phyloP scores from a whole-genome alignment of 2,888 invertebrate genomes.

The Amphipyra tragopoginis region DNA sequence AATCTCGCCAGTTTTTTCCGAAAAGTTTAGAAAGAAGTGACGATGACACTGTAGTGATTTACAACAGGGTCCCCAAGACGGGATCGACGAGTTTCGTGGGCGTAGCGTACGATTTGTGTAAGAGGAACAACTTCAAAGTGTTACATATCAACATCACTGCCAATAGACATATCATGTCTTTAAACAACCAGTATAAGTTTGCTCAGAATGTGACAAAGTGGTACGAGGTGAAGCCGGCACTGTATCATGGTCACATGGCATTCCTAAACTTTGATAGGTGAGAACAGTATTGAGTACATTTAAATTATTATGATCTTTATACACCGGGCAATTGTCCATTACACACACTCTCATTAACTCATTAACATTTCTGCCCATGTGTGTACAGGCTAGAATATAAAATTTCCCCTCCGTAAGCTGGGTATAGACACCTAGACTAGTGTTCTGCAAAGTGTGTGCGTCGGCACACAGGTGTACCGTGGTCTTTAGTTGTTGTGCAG shows the following conservation, averaged over 20 bases:
- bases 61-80: conserved; percentile 99
- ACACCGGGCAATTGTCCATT: too few species aligned
- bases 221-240: conserved; percentile 96
- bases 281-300: too few species aligned
- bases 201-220: conserved; percentile 97
- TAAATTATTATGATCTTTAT: background rate
- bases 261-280: conserved; percentile 98
- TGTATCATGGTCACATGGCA: conserved; percentile 99
- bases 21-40: conserved; percentile 79
- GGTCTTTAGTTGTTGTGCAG: too few species aligned
- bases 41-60: conserved; percentile 95
- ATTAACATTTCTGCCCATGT: too few species aligned
- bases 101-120: conserved; percentile 96
- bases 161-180: conserved; percentile 98
- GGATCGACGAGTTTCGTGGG: conserved; percentile 99
- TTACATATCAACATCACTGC: conserved; percentile 98
- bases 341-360: too few species aligned
- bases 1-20: conserved; percentile 81
- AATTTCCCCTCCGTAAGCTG: too few species aligned
- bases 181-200: conserved; percentile 97
- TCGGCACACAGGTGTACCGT: too few species aligned
- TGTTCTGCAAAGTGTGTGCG: too few species aligned
- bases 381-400: too few species aligned
- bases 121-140: conserved; percentile 91
- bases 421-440: too few species aligned